Percentiles rank a stretch among this genome's conserved stretches.
Evolutionary conservation across 2,113 vertebrate species (phyloP).

Genomic region (Carettochelys insculpta): DNA sequence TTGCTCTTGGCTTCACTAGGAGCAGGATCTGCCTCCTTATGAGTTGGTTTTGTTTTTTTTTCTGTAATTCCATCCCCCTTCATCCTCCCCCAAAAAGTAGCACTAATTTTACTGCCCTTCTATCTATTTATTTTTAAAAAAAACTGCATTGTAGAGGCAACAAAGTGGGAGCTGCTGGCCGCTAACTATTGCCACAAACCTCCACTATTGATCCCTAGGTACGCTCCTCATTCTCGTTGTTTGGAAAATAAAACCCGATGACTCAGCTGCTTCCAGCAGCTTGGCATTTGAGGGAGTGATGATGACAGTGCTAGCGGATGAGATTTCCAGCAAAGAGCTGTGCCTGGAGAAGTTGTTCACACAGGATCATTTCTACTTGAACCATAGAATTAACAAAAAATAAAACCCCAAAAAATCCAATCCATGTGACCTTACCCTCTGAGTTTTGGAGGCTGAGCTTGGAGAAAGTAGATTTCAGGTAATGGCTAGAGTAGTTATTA

Average conservation of each 20-base stretch:
- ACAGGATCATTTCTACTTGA: slow-evolving; percentile 24
- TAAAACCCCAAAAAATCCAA: too few species aligned
- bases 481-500: neutral
- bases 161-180: neutral
- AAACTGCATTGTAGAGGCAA: neutral
- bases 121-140: neutral
- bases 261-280: neutral
- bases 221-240: neutral
- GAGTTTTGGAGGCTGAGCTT: neutral
- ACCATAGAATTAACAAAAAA: neutral
- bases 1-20: neutral
- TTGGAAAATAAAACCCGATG: neutral
- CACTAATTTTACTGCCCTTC: neutral
- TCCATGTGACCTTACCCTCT: neutral
- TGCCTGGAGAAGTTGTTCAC: slow-evolving; percentile 34
- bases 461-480: neutral
- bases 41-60: too few species aligned
- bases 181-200: neutral
- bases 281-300: neutral
- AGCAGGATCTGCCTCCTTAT: neutral
- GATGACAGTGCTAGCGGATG: neutral
- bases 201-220: neutral
- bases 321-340: slow-evolving; percentile 25
- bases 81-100: neutral
- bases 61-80: too few species aligned